Evolutionary conservation across 2,797 vertebrate genomes (phyloP).

Genomic region (Peromyscus eremicus): DNA sequence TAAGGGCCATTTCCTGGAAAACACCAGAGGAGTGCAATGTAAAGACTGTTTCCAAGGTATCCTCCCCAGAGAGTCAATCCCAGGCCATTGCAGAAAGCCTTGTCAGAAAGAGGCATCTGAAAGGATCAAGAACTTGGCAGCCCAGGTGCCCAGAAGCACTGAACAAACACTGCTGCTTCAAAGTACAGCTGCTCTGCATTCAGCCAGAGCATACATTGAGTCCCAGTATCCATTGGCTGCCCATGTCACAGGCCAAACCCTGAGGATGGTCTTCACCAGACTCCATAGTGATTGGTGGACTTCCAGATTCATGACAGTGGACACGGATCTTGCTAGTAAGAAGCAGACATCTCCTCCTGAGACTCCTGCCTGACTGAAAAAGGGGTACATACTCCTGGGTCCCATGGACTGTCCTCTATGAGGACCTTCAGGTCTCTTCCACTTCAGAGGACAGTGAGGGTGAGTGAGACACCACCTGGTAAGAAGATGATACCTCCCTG

Average conservation of each 20-base stretch:
- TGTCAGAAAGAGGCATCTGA: too few species aligned
- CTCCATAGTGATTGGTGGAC: background rate
- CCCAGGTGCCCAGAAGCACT: too few species aligned
- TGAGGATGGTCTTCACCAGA: background rate
- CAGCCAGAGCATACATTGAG: background rate
- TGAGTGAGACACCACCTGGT: background rate
- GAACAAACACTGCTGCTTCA: too few species aligned
- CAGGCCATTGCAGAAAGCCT: too few species aligned
- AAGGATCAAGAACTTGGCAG: too few species aligned
- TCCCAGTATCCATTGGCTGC: background rate
- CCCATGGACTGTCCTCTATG: background rate
- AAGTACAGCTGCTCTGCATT: too few species aligned
- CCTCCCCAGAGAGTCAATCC: too few species aligned
- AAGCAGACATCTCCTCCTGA: background rate
- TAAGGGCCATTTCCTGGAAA: too few species aligned
- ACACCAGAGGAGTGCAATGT: too few species aligned
- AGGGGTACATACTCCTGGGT: too few species aligned
- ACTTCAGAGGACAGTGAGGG: background rate
- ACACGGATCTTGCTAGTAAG: fast-evolving
- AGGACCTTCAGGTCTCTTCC: background rate
- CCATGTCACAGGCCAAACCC: background rate
- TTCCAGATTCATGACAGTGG: background rate
- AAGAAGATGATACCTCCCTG: background rate
- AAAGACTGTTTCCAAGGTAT: too few species aligned
- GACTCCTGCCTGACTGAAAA: background rate